Conservation (phyloP, 2,888 invertebrate species). For the Leucoma salicis region DNA sequence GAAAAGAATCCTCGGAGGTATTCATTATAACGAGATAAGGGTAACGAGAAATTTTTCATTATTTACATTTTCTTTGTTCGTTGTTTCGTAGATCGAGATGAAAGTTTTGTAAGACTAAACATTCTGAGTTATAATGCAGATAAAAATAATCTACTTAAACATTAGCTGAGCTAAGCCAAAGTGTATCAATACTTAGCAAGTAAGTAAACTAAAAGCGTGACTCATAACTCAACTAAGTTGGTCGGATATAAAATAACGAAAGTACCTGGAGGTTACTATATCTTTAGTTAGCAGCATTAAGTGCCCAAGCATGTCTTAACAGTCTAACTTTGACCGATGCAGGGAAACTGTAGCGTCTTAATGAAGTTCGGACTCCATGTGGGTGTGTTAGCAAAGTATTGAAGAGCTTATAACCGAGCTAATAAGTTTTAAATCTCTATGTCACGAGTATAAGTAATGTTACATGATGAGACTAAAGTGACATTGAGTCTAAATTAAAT, state of each 20-base stretch:
- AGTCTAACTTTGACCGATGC: conserved; percentile 60
- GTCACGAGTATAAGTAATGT: conserved; percentile 28
- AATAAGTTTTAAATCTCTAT: conserved; percentile 43
- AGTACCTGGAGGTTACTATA: conserved; percentile 37
- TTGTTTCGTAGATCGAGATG: conserved; percentile 4
- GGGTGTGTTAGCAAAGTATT: conserved; percentile 36
- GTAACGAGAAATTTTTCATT: conserved; percentile 37
- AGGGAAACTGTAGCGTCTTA: conserved; percentile 68
- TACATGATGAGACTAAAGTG: conserved; percentile 45
- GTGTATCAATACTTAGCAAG: conserved; percentile 21
- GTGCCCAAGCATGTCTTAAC: conserved; percentile 58
- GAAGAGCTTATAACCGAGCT: conserved; percentile 36
- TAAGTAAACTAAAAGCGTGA: conserved; percentile 45
- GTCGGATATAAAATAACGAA: conserved; percentile 44
- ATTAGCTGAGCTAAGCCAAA: conserved; percentile 10
- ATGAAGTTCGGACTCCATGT: conserved; percentile 65
- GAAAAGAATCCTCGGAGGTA: conserved; percentile 73
- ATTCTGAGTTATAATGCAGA: neutral
- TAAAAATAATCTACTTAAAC: neutral
- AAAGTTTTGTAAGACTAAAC: neutral
- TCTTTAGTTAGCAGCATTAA: conserved; percentile 53
- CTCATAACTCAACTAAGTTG: conserved; percentile 50
- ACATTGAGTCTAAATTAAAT: conserved; percentile 33
- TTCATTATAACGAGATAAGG: conserved; percentile 70
- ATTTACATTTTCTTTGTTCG: conserved; percentile 26